Base-by-base conservation (phyloP, 2,888 invertebrate genomes). In the Melieria crassipennis region DNA sequence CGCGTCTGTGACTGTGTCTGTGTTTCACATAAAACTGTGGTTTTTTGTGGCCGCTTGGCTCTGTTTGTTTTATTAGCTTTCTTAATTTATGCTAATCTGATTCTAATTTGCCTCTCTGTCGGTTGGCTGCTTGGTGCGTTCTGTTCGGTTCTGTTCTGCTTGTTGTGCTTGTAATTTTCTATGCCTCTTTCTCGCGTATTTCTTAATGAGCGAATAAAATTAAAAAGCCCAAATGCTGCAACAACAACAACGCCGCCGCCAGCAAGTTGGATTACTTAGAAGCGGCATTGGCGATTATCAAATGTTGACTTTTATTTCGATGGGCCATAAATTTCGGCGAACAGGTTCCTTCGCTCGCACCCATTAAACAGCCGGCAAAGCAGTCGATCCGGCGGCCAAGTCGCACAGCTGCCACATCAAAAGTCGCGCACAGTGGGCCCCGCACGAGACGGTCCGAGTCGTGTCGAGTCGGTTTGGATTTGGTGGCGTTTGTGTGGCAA, bases 31-130 rank as follows among this genome's bases (percentile, higher is more conserved):
- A 30, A 30, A 30, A 30, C 30, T 30, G 30, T 30, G 2, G 30
- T 16, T 16, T 16, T 16, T 16, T 16, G 16, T 16, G 16, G 16
- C 16, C 57, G 6, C 13, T 5, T 5, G 30, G 30, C n/a, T 10
- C 7, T 57, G 7, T 56, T 10, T 10, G 16, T 10, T 56, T 56
- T 56, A n/a, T 56, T 56, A 16, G n/a, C 9, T 11, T 7, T 10
- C 30, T 57, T 13, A 57, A 13, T 57, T 57, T 57, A 57, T 57
- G 57, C 16, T 7, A 57, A 57, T 57, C 16, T 13, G 5, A 57
- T 57, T 57, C 57, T 57, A 57, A 57, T 57, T 16, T 57, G 30
- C 10, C 57, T 52, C 11, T 52, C 11, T 52, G 13, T 52, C 13
- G 11, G 13, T 52, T n/a, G 52, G 13, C 9, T 52, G 11, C 11